A percentile compares a stretch with the other conserved stretches of the same genome.
Evolutionary conservation across 2,113 vertebrate species (phyloP).

Genomic region (Mus spicilegus): DNA sequence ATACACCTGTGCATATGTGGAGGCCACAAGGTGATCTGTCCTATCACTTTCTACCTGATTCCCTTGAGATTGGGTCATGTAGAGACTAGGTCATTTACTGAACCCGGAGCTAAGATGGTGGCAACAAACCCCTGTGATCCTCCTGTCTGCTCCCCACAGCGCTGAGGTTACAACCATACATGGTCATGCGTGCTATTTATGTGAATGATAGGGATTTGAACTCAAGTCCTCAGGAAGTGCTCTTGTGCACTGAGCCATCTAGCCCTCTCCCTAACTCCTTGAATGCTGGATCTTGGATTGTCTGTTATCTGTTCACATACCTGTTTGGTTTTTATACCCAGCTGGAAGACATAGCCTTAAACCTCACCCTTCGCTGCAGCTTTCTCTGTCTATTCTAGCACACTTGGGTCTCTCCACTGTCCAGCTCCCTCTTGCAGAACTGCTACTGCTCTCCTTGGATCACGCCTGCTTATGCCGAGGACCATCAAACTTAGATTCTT

Average conservation of each 20-base stretch:
- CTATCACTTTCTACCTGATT: background rate
- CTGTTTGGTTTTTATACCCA: background rate
- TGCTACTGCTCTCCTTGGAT: background rate
- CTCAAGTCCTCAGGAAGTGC: background rate
- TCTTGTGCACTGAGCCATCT: background rate
- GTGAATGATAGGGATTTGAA: background rate
- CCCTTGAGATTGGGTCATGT: too few relatives aligned
- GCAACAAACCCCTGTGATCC: background rate
- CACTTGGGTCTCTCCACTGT: background rate
- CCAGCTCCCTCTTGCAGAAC: background rate
- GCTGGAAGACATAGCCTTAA: background rate
- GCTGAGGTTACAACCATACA: background rate
- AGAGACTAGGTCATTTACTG: background rate
- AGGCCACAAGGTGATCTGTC: background rate
- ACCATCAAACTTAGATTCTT: background rate
- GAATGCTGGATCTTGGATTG: background rate
- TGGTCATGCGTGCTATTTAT: background rate
- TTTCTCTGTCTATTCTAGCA: background rate
- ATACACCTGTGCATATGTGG: background rate
- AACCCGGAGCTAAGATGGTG: background rate
- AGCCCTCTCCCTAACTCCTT: background rate
- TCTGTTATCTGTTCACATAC: background rate
- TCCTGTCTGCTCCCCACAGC: background rate
- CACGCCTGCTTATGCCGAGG: background rate
- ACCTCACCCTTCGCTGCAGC: background rate